Base-by-base conservation (phyloP, 2,113 vertebrate species). In the Hypanus sabinus region DNA sequence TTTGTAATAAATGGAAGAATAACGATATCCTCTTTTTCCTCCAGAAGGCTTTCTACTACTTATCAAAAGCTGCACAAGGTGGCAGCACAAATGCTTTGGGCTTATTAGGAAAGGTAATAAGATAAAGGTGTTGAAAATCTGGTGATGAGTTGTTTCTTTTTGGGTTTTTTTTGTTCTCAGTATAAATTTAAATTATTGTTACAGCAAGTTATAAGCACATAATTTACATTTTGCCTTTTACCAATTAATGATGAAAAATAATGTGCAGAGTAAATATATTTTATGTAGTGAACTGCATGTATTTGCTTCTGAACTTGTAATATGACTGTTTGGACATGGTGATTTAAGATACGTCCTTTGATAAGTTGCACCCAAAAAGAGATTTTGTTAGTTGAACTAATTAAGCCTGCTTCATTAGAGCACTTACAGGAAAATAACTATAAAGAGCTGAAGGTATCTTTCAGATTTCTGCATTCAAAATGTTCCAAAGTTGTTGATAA, bases 1-100 rank as follows among this genome's bases (percentile, higher is more conserved):
- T 65, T 90, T 33, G 11, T 5, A 36, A 93, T 93, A 46, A 73
- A 55, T 60, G 55, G 10, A 55, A 20, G 36, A 71, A 14, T 46
- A 46, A 46, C 46, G 38, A 90, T 62, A 88, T 76, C 94, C 94
- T 20, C 68, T 94, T 95, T 95, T 95, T 83, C 95, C 94, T 94
- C 93, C 91, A 96, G 96, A 96, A 96, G 95, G 96, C 96, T 71
- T 94, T 96, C 60, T 96, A 96, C 95, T 96, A 96, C 94, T 96
- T 96, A 94, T 95, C 95, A 95, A 96, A 96, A 94, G 96, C 96
- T 93, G 96, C 96, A 80, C 95, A 95, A 36, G 95, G 96, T 0
- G 96, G 96, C 12, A 96, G 95, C 94, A 85, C 96, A 94, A 95
- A 96, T 94, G 96, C 96, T 75, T 95, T 96, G 96, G 96, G 96